Base-by-base conservation (phyloP, 2,888 invertebrate genomes). In the Ernsta delagoae region DNA sequence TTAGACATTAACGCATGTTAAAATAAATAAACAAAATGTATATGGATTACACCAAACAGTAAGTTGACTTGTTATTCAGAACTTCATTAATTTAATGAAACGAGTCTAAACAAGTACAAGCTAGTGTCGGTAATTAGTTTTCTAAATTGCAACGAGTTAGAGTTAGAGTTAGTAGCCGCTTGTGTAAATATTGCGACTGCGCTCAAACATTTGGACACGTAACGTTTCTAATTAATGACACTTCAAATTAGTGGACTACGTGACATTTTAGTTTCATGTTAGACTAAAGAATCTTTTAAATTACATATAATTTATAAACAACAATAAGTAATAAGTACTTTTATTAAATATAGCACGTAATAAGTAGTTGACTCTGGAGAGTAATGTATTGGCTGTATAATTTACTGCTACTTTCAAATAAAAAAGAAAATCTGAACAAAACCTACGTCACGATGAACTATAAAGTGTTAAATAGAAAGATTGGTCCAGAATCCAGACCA, bases 11-110 rank as follows among this genome's bases (percentile, higher is more conserved):
- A n/a, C n/a, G n/a, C n/a, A n/a, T n/a, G n/a, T n/a, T n/a, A n/a
- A 36, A 36, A 36, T 36, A 36, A 43, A 11, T 41, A 41, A 41
- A 41, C 7, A 7, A 41, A 41, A 41, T 41, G 41, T 41, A 1
- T 6, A 1, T 1, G 6, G 7, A 4, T 11, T 34, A 34, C 12
- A 9, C 12, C 41, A 54, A 56, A 56, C 57, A 66, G 43, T 24
- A 56, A 50, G 57, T 39, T 61, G 48, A 61, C 24, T 65, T 59
- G 56, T 62, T 45, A 61, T 57, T 60, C 41, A 4, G n/a, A 56
- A 67, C 45, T 68, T 68, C 68, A 68, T 68, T 68, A 68, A 68
- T 61, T 56, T 57, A 54, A 68, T 68, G 62, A 62, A 61, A 68
- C 48, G 62, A 62, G 62, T 62, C 68, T 62, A 68, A 68, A 68